These are phyloP conservation scores for Drosophila mercatorum DNA, from an alignment of 2,888 invertebrate genomes.

Conservation along the genomic window DNA sequence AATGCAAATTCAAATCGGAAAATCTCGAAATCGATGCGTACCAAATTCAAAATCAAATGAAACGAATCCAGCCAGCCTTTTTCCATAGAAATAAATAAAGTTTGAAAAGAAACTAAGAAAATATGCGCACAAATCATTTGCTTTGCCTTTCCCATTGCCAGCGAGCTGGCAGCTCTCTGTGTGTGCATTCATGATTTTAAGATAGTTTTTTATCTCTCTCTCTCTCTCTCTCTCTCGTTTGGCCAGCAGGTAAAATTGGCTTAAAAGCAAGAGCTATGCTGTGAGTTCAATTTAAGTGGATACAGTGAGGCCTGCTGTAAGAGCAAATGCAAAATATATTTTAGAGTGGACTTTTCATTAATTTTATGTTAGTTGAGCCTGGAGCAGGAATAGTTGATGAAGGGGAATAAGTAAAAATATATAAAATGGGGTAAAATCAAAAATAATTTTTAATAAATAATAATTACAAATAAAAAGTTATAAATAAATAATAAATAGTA, in stretches of 20 bases:
- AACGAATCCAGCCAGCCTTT: conserved; percentile 64
- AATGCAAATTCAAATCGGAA: conserved; percentile 68
- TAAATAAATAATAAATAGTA: too few relatives aligned
- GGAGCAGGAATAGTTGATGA: neutral
- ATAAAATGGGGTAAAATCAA: neutral
- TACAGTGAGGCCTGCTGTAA: conserved; percentile 32
- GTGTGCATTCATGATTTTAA: conserved; percentile 50
- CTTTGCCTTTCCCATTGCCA: conserved; percentile 22
- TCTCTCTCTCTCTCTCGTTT: neutral
- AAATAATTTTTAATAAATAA: neutral
- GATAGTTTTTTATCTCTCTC: conserved; percentile 24
- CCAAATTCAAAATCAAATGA: conserved; percentile 77
- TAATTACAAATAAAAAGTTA: too few relatives aligned
- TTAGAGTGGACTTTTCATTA: neutral
- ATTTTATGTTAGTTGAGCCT: neutral
- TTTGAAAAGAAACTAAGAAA: conserved; percentile 59
- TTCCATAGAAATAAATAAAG: conserved; percentile 72
- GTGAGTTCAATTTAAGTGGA: conserved; percentile 15
- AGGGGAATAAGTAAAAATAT: neutral
- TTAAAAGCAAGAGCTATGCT: conserved; percentile 6
- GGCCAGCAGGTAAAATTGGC: conserved; percentile 38
- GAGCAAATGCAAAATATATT: neutral
- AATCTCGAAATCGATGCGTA: conserved; percentile 66
- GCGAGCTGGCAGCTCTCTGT: neutral
- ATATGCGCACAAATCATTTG: conserved; percentile 76